Evolutionary conservation across 23 tunicate species (phyloP), one percentile per base, ranked within the genome.

Genomic region (Trididemnum nubilum): DNA sequence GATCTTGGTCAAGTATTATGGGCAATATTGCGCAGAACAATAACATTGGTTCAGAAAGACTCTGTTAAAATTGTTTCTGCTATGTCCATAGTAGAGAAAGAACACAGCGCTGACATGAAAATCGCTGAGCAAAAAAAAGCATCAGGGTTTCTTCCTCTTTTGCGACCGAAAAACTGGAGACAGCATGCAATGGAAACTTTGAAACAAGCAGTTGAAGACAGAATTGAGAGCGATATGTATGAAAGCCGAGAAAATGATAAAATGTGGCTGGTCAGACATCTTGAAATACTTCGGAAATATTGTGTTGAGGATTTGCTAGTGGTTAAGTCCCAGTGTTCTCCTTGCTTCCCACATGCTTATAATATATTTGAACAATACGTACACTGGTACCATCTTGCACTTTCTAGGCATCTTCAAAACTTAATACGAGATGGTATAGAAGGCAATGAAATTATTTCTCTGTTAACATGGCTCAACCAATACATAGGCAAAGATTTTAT

Each of bases 71-170:
- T 93, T 54, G 90, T 85, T 15, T 87, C 98, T 34, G 93, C 73
- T 31, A 67, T 95, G 26, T 35, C 96, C 72, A 95, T 95, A 30
- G 83, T 95, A 2, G 99, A 95, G 76, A 78, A 96, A 52, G 99
- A 95, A 74, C 87, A 89, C n/a, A 88, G 97, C 38, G 72, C 97
- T 74, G 97, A 91, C 70, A 85, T 35, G 44, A 91, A 91, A 60
- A 81, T 83, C 87, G 32, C 25, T 25, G 89, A 94, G 38, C 99
- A 94, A 77, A 88, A 94, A 58, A 88, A 65, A 78, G 33, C 32
- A 58, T 86, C 92, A 26, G 99, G 99, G 25, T 95, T 95, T 86
- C 69, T 86, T 2, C 99, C 99, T 25, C 99, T 96, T 25, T 84
- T 91, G 36, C 69, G 99, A 51, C 99, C 99, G 0, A 95, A 90